Conservation (phyloP, 2,113 vertebrate species). For the Isichthys henryi region DNA sequence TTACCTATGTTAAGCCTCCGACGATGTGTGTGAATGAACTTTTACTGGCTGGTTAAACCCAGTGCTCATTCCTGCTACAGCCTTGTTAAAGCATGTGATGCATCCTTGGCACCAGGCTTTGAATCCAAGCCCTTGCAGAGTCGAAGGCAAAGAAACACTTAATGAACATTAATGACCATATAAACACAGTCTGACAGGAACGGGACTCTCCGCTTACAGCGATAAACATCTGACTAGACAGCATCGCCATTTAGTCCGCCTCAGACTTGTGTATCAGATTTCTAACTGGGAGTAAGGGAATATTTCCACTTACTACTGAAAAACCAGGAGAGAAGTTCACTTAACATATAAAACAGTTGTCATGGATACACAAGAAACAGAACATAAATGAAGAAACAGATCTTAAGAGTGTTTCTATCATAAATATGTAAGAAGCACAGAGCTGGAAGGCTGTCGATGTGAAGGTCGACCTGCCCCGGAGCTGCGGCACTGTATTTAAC, state of each 20-base stretch:
- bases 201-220: not conserved
- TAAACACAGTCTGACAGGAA: not conserved
- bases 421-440: not conserved
- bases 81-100: not conserved
- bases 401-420: not conserved
- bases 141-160: not conserved
- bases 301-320: not conserved
- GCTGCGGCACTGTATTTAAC: not conserved
- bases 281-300: not conserved
- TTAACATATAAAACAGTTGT: not conserved
- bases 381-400: not conserved
- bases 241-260: not conserved
- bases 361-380: not conserved
- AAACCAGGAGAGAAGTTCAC: not conserved
- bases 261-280: not conserved
- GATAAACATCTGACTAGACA: not conserved
- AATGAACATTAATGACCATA: conserved; percentile 2
- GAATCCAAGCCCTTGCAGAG: not conserved
- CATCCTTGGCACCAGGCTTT: not conserved
- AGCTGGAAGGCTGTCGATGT: not conserved
- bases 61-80: not conserved
- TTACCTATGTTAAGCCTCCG: not conserved
- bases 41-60: not conserved
- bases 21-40: not conserved
- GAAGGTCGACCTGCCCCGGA: not conserved